A percentile compares a stretch with the other conserved stretches of the same genome.
These are phyloP conservation scores for Musca domestica DNA, from an alignment of 1,140 invertebrate genomes.

Conservation along the genomic window DNA sequence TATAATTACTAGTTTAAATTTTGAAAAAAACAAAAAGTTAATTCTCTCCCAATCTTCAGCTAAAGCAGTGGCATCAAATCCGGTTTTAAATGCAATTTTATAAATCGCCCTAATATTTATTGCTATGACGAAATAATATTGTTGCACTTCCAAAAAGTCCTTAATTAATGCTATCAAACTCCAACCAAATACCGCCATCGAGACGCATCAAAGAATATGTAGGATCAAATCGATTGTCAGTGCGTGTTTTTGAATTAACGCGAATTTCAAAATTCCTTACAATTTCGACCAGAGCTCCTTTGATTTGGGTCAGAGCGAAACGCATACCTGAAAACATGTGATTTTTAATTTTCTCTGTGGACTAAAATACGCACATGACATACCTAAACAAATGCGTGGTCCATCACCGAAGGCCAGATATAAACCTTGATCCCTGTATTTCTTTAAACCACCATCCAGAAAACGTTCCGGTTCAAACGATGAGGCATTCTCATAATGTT, in stretches of 20 bases:
- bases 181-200: conserved; percentile 39
- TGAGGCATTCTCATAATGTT: conserved; percentile 67
- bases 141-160: background rate
- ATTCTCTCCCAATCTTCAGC: background rate
- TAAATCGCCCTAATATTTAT: no score
- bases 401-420: conserved; percentile 43
- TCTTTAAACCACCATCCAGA: conserved; percentile 34
- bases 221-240: conserved; percentile 36
- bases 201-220: conserved; percentile 26
- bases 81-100: background rate
- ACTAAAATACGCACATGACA: conserved; percentile 35
- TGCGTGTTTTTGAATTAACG: conserved; percentile 40
- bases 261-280: conserved; percentile 37
- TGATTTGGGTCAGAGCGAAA: conserved; percentile 42
- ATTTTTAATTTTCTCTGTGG: conserved; percentile 37
- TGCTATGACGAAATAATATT: no score
- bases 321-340: conserved; percentile 34
- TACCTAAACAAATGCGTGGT: conserved; percentile 42
- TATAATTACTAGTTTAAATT: background rate
- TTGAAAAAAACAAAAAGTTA: background rate
- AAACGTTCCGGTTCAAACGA: conserved; percentile 71
- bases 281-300: conserved; percentile 41
- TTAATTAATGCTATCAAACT: conserved; percentile 29
- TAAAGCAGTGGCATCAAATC: background rate
- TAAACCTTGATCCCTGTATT: conserved; percentile 34